Percentiles rank a stretch among this genome's conserved stretches.
phyloP scores from a whole-genome alignment of 2,888 invertebrate species.

The Eupithecia inturbata region DNA sequence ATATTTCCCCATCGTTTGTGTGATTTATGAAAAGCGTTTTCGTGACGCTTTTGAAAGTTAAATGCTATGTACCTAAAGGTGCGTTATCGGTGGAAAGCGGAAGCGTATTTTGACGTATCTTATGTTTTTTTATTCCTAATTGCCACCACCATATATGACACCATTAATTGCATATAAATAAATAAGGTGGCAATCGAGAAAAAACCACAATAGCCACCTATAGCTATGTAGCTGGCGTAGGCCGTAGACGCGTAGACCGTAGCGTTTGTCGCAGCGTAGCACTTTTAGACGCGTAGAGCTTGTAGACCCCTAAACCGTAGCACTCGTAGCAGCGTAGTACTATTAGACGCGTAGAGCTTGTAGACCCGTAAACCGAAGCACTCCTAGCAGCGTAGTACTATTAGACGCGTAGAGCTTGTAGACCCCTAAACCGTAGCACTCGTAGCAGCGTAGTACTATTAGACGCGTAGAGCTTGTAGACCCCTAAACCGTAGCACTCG shows the following conservation, averaged over 20 bases:
- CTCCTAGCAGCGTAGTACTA: background rate
- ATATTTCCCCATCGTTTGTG: constrained; percentile 56
- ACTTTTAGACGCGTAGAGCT: background rate
- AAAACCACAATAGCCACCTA: background rate
- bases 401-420: background rate
- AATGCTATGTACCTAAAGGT: background rate
- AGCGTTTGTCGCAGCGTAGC: background rate
- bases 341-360: background rate
- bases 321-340: background rate
- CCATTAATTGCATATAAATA: no score
- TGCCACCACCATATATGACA: no score
- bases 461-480: background rate
- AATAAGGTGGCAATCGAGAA: no score
- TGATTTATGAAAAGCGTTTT: constrained; percentile 30
- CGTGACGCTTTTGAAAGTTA: background rate
- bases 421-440: background rate
- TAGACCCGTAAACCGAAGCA: background rate
- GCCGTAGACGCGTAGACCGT: background rate
- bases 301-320: background rate
- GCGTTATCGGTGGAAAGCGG: background rate
- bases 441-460: background rate
- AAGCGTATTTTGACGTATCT: background rate
- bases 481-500: background rate
- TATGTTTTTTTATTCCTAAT: no score
- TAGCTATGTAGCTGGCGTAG: background rate